Conservation (phyloP, 2,113 vertebrate genomes). For the Erythrocebus patas region DNA sequence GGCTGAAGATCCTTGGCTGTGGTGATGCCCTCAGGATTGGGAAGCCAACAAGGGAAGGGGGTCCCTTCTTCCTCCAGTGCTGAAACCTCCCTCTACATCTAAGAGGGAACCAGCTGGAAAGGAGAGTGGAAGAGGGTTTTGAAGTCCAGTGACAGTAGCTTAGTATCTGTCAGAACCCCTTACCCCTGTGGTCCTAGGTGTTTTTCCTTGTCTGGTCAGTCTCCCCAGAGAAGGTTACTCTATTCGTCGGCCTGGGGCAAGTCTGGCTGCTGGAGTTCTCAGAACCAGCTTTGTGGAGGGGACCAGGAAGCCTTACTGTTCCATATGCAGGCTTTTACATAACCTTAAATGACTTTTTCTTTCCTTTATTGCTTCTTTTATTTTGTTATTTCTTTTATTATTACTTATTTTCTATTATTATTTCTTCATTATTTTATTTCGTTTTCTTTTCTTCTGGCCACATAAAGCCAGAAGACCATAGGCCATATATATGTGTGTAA, state of each 20-base stretch:
- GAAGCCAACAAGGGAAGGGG: neutral
- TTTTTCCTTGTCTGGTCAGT: neutral
- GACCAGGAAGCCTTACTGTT: neutral
- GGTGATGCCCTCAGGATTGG: neutral
- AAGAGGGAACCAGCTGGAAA: neutral
- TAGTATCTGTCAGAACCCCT: neutral
- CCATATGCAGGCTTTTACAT: neutral
- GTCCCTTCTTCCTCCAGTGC: neutral
- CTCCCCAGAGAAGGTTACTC: neutral
- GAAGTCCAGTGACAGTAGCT: neutral
- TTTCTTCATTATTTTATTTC: too few relatives aligned
- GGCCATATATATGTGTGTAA: too few relatives aligned
- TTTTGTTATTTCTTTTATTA: too few relatives aligned
- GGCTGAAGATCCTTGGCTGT: neutral
- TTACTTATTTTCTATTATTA: too few relatives aligned
- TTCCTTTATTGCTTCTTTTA: too few relatives aligned
- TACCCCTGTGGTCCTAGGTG: neutral
- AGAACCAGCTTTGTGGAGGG: neutral
- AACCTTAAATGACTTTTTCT: neutral
- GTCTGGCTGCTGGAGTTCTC: neutral
- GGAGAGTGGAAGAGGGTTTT: neutral
- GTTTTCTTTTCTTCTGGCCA: too few relatives aligned
- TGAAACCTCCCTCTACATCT: neutral
- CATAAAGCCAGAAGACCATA: too few relatives aligned
- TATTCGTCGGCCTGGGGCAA: neutral